A percentile compares a stretch with the other conserved stretches of the same genome.
These are phyloP conservation scores for Ciconia nigra DNA, from an alignment of 2,797 vertebrate species.

Conservation along the genomic window DNA sequence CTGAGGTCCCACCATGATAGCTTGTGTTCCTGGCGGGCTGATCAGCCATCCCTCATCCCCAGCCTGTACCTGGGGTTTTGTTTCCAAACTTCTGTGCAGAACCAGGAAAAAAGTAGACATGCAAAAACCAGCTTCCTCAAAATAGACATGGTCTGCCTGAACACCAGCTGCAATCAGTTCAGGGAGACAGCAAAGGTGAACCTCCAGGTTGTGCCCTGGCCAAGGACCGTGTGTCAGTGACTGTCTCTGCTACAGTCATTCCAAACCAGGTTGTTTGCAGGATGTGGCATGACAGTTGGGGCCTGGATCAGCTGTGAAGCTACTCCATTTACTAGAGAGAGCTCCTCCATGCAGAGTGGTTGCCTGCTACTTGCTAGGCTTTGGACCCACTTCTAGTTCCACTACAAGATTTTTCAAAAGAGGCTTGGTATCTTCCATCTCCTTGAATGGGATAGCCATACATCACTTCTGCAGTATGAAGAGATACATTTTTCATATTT, in stretches of 20 bases:
- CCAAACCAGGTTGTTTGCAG: not conserved
- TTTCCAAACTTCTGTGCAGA: not conserved
- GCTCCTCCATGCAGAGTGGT: not conserved
- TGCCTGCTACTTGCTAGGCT: not conserved
- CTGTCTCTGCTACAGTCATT: not conserved
- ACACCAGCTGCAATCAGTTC: not conserved
- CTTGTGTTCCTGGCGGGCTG: not conserved
- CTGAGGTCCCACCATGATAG: not conserved
- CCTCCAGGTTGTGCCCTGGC: not conserved
- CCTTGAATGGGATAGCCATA: not conserved
- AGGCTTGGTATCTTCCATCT: not conserved
- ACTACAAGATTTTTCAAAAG: not conserved
- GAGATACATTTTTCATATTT: not conserved
- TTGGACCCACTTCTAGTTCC: not conserved
- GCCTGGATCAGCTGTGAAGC: not conserved
- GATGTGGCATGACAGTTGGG: rapidly evolving
- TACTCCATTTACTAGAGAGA: too few relatives aligned
- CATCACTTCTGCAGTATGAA: not conserved
- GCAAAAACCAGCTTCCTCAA: not conserved
- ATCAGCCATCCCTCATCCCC: not conserved
- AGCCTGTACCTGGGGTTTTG: not conserved
- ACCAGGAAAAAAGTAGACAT: not conserved
- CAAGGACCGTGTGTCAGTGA: not conserved
- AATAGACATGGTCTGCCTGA: not conserved
- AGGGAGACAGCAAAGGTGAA: not conserved